These are phyloP conservation scores for Sitobion miscanthi DNA, from an alignment of 1,140 invertebrate genomes.

Conservation along the genomic window DNA sequence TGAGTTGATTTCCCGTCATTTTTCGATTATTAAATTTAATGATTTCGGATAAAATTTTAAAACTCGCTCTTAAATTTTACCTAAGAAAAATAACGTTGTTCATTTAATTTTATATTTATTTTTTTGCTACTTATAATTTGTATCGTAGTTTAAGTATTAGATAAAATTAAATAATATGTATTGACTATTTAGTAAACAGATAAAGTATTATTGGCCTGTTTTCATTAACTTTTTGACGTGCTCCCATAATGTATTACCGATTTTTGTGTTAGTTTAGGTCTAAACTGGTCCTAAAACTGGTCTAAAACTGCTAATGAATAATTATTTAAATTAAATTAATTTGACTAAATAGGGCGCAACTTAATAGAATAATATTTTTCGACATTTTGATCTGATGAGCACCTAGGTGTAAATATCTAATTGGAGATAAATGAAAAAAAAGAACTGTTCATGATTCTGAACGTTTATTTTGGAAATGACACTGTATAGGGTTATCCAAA, in stretches of 20 bases:
- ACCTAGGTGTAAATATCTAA: not conserved
- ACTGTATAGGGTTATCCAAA: not conserved
- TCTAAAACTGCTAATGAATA: not conserved
- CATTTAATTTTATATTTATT: not conserved
- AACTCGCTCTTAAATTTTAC: not conserved
- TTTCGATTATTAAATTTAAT: not conserved
- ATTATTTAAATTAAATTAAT: not conserved
- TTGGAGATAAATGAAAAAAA: too few relatives aligned
- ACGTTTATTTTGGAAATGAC: not conserved
- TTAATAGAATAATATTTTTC: not conserved
- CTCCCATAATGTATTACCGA: not conserved
- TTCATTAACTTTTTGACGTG: not conserved
- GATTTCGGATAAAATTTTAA: not conserved
- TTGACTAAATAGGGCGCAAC: not conserved
- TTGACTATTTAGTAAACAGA: not conserved
- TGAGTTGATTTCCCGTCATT: not conserved
- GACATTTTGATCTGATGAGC: not conserved
- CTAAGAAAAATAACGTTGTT: too few relatives aligned
- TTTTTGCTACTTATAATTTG: not conserved
- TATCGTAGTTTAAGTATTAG: not conserved
- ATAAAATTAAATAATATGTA: not conserved
- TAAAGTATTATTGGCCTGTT: not conserved
- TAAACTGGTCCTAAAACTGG: too few relatives aligned
- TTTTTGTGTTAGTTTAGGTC: not conserved
- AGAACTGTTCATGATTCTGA: not conserved